Conservation (phyloP, 2,113 vertebrate genomes). For the Lota lota region DNA sequence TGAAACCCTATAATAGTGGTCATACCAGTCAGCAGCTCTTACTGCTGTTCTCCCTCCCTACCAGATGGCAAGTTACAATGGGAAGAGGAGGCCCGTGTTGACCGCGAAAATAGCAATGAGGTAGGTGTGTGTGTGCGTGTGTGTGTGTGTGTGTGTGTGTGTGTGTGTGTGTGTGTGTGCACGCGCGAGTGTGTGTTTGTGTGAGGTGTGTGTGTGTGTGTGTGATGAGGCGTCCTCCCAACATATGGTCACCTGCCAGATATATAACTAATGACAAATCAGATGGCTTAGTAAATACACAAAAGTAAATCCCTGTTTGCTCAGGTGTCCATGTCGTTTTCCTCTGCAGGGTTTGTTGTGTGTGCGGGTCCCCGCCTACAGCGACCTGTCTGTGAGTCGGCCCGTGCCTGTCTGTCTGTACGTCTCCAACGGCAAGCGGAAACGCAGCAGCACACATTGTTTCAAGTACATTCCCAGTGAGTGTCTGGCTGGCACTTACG, state of each 20-base stretch:
- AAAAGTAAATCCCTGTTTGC: neutral
- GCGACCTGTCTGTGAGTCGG: conserved; percentile 76
- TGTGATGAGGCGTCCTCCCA: neutral
- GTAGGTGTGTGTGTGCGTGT: conserved; percentile 46
- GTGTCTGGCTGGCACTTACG: conserved; percentile 5
- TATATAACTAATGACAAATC: neutral
- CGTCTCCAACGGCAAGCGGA: conserved; percentile 87
- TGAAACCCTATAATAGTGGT: too few relatives aligned
- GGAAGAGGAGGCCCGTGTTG: conserved; percentile 85
- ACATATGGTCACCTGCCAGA: neutral
- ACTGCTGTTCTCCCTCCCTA: conserved; percentile 2
- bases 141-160: neutral
- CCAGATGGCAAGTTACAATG: conserved; percentile 88
- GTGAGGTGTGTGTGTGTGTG: too few relatives aligned
- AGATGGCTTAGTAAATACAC: too few relatives aligned
- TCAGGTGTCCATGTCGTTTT: neutral
- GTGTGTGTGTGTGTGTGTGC: neutral
- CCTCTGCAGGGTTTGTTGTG: conserved; percentile 74
- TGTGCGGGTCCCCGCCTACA: conserved; percentile 82
- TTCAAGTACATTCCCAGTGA: conserved; percentile 88
- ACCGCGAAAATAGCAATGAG: conserved; percentile 86
- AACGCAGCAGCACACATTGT: conserved; percentile 84
- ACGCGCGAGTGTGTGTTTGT: too few relatives aligned
- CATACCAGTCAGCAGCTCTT: too few relatives aligned
- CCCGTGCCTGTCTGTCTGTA: conserved; percentile 84